Conservation (phyloP, 2,113 vertebrate species). For the Beaufortia kweichowensis region DNA sequence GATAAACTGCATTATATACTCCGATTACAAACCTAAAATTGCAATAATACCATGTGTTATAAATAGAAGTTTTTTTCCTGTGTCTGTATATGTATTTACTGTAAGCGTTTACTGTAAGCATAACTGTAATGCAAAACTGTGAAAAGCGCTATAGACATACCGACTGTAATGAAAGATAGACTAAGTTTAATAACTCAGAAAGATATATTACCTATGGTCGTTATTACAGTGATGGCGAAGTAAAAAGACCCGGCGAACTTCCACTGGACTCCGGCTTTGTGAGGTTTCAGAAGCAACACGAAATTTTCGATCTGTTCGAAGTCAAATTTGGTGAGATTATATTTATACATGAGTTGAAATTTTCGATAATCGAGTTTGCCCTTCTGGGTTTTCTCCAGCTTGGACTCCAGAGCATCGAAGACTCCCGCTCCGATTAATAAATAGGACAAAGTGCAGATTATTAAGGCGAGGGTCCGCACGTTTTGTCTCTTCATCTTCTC, state of each 20-base stretch:
- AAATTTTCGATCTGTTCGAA: slow-evolving; percentile 89
- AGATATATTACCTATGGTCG: slow-evolving; percentile 86
- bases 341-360: slow-evolving; percentile 81
- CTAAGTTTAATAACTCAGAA: not conserved
- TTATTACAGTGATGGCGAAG: slow-evolving; percentile 99
- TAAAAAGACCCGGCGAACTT: slow-evolving; percentile 95
- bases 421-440: slow-evolving; percentile 94
- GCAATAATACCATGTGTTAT: too few species aligned
- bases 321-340: slow-evolving; percentile 86
- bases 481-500: slow-evolving; percentile 93
- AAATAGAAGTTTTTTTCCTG: too few species aligned
- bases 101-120: too few species aligned
- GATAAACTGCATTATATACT: too few species aligned
- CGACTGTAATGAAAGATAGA: not conserved
- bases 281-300: slow-evolving; percentile 87
- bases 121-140: too few species aligned
- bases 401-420: slow-evolving; percentile 92
- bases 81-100: too few species aligned
- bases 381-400: slow-evolving; percentile 84
- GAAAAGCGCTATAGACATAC: too few species aligned
- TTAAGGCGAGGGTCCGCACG: slow-evolving; percentile 90
- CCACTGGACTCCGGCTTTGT: slow-evolving; percentile 97
- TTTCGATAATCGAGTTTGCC: slow-evolving; percentile 80
- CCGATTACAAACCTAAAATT: too few species aligned
- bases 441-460: slow-evolving; percentile 95